Percentiles rank a stretch among this genome's conserved stretches.
phyloP scores from a whole-genome alignment of 2,797 vertebrate genomes.

The Scarus forsteni region DNA sequence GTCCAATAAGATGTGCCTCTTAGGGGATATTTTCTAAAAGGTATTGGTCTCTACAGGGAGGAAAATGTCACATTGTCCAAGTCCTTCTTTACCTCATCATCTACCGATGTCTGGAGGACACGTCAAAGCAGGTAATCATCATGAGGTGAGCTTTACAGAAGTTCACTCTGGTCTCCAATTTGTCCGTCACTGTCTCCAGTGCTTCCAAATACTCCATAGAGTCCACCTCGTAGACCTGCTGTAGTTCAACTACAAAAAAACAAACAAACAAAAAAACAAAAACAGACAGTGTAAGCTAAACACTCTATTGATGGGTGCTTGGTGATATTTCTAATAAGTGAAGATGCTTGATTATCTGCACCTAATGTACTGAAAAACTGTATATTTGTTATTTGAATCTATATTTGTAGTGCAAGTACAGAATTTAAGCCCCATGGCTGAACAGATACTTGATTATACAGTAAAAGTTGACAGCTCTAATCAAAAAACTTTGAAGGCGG shows the following conservation, averaged over 20 bases:
- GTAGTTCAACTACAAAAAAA: constrained; percentile 88
- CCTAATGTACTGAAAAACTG: too few relatives aligned
- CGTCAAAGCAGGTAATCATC: constrained; percentile 99
- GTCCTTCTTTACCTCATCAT: constrained; percentile 31
- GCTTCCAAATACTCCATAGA: constrained; percentile 97
- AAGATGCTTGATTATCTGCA: too few relatives aligned
- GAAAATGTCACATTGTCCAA: constrained; percentile 18
- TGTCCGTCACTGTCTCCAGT: constrained; percentile 93
- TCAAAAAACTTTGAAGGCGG: too few relatives aligned
- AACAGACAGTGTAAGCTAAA: neutral
- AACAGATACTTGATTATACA: too few relatives aligned
- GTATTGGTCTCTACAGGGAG: constrained; percentile 14
- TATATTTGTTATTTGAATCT: too few relatives aligned
- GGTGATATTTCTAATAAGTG: neutral
- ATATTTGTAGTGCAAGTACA: too few relatives aligned
- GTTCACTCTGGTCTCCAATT: constrained; percentile 95
- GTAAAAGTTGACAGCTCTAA: too few relatives aligned
- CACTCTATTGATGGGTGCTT: neutral
- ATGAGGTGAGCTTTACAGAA: constrained; percentile 99
- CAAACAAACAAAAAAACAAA: constrained; percentile 10
- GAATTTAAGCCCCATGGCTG: too few relatives aligned
- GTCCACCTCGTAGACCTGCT: constrained; percentile 93
- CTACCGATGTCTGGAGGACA: constrained; percentile 92
- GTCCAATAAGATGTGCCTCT: constrained; percentile 15
- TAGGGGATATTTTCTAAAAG: constrained; percentile 30